Base-by-base conservation (phyloP, 1,140 invertebrate species). In the Zaprionus camerounensis region DNA sequence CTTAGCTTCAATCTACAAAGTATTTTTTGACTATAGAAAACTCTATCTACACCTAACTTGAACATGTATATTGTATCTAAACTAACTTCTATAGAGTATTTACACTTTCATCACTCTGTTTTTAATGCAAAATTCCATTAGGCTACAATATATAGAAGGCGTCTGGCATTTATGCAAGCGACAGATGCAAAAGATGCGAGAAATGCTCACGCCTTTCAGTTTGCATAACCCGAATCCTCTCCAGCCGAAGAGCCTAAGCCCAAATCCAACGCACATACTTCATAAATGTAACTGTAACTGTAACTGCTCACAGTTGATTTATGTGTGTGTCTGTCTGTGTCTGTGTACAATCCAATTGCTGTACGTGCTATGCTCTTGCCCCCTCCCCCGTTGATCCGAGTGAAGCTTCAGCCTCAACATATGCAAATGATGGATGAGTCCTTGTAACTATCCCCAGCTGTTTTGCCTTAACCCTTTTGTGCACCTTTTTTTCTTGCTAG, bases 351-450 rank as follows among this genome's bases (percentile, higher is more conserved):
- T 80, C 78, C 66, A 71, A 73, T 71, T 80, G 64, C 78, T 51
- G 20, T 51, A 56, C 36, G 46, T 80, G 49, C 55, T 64, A 20
- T 77, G 38, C 22, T 9, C 15, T 17, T 28, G n/a, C 51, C 51
- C 38, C 5, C 26, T n/a, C 12, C 53, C 36, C 17, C 31, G 20
- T 56, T 15, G 17, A 9, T 15, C 9, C 51, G 31, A 15, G 22
- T 56, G 24, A n/a, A 56, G 53, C 55, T 53, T 44, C 56, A 58
- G 41, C 61, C 41, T 66, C 57, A 53, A 44, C 63, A 55, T 90
- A 88, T 88, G 85, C 81, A 88, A 88, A 88, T 88, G 76, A 88
- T 80, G 77, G 69, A 84, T 90, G 81, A 71, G 62, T 72, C 56
- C 41, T 62, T 53, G 71, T 24, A 56, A 56, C 67, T 75, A 64